These are phyloP conservation scores for Dolichoris vasculosae DNA, from an alignment of 1,140 invertebrate species.

Conservation along the genomic window DNA sequence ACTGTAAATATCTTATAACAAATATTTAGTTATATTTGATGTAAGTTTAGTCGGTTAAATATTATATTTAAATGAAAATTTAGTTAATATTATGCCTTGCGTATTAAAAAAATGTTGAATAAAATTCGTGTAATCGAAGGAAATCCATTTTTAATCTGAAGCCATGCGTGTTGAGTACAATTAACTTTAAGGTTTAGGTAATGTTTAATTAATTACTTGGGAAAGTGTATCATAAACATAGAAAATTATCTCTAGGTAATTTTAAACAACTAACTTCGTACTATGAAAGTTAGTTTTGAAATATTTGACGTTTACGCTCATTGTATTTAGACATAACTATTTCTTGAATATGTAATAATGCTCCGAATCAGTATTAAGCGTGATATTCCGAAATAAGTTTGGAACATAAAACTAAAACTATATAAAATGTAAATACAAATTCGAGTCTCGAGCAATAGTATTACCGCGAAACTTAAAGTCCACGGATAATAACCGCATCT, in stretches of 20 bases:
- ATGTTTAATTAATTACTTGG: conserved; percentile 12
- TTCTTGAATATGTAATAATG: conserved; percentile 5
- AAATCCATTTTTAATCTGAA: not conserved
- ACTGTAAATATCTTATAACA: no score
- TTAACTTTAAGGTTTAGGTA: not conserved
- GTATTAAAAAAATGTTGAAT: not conserved
- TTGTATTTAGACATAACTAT: conserved; percentile 9
- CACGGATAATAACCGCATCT: not conserved
- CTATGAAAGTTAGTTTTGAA: not conserved
- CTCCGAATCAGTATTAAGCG: not conserved
- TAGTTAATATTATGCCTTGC: no score
- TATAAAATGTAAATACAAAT: not conserved
- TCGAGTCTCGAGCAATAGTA: not conserved
- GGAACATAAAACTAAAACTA: not conserved
- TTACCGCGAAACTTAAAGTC: not conserved
- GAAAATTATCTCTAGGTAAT: not conserved
- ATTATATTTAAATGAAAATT: no score
- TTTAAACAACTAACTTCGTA: not conserved
- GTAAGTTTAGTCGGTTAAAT: no score
- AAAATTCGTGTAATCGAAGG: not conserved
- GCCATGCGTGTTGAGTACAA: not conserved
- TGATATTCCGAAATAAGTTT: not conserved
- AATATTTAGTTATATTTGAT: no score
- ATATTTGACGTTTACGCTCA: conserved; percentile 6
- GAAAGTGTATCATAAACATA: conserved; percentile 12